Evolutionary conservation across 1,140 invertebrate species (phyloP).

Genomic region (Dendrolimus punctatus): DNA sequence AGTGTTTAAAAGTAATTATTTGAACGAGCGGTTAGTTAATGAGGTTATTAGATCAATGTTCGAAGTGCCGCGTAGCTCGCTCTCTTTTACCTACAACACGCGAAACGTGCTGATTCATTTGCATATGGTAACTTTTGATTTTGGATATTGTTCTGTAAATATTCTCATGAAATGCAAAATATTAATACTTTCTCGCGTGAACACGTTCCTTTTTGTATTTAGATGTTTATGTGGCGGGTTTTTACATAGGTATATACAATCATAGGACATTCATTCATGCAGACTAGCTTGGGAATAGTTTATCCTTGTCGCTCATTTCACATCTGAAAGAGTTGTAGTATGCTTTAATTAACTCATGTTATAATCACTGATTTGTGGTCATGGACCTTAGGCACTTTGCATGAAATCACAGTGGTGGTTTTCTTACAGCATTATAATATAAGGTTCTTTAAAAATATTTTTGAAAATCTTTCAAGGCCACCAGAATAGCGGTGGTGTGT

Average conservation of each 20-base stretch:
- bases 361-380: too few species aligned
- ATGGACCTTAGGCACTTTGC: too few species aligned
- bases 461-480: too few species aligned
- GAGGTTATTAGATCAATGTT: slow-evolving; percentile 65
- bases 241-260: background rate
- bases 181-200: slow-evolving; percentile 6
- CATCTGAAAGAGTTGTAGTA: too few species aligned
- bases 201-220: too few species aligned
- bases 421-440: too few species aligned
- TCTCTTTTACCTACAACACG: slow-evolving; percentile 41
- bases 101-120: slow-evolving; percentile 66
- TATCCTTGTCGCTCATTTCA: slow-evolving; percentile 1
- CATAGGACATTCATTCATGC: slow-evolving; percentile 7
- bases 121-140: slow-evolving; percentile 50
- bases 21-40: slow-evolving; percentile 26
- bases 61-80: slow-evolving; percentile 61
- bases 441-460: too few species aligned
- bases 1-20: slow-evolving; percentile 14
- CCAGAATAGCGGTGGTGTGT: too few species aligned
- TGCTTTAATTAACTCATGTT: too few species aligned
- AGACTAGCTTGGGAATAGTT: background rate
- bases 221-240: too few species aligned
- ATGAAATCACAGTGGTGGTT: too few species aligned
- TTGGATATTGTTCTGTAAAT: slow-evolving; percentile 11
- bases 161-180: slow-evolving; percentile 3